Evolutionary conservation across 2,113 vertebrate species (phyloP).

Genomic region (Ochotona curzoniae): DNA sequence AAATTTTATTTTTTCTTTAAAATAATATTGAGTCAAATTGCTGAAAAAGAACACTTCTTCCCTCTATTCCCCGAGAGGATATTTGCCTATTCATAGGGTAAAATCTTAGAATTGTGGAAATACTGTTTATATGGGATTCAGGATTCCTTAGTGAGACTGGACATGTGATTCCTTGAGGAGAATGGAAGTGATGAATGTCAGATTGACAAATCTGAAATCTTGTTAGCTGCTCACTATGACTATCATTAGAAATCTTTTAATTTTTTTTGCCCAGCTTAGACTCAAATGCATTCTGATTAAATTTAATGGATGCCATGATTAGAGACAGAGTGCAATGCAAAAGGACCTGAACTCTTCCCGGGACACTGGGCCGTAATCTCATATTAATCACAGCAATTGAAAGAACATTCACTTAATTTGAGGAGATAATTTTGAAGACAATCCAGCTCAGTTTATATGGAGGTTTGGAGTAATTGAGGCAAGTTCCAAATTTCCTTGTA

Average conservation of each 20-base stretch:
- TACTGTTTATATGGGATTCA: not conserved
- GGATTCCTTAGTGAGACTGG: slow-evolving; percentile 35
- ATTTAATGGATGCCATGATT: not conserved
- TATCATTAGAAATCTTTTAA: too few relatives aligned
- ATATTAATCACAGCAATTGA: not conserved
- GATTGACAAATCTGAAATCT: slow-evolving; percentile 1
- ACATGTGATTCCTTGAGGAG: not conserved
- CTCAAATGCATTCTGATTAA: not conserved
- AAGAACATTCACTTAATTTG: not conserved
- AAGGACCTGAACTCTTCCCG: not conserved
- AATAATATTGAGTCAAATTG: not conserved
- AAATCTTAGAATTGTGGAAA: not conserved
- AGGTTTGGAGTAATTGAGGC: slow-evolving; percentile 37
- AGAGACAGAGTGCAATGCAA: not conserved
- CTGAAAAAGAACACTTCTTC: not conserved
- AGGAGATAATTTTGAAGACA: not conserved
- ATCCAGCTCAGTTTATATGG: slow-evolving; percentile 10
- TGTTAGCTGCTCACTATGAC: slow-evolving; percentile 17
- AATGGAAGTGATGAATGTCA: not conserved
- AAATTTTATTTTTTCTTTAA: not conserved
- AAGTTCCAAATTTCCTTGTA: slow-evolving; percentile 51
- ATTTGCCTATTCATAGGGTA: not conserved
- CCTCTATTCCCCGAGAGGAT: not conserved
- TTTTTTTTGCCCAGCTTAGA: not conserved
- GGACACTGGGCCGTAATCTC: not conserved